These are phyloP conservation scores for Etheostoma nigrum DNA, from an alignment of 2,797 vertebrate species.

Conservation along the genomic window DNA sequence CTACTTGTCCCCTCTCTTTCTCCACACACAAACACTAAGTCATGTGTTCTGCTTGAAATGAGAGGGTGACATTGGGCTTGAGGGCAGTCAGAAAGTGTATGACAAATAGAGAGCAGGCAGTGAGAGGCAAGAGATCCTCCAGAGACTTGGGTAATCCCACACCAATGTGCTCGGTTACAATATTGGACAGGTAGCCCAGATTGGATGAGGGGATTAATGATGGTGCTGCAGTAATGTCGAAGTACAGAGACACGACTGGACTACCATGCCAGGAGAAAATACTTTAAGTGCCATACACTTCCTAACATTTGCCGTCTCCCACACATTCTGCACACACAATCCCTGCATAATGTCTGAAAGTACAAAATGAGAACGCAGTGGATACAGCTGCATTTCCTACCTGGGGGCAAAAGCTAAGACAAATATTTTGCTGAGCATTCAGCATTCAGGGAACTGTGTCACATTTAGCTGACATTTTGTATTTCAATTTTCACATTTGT, in stretches of 20 bases:
- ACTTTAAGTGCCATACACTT: background rate
- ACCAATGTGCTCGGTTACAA: conserved; percentile 25
- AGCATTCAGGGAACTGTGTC: background rate
- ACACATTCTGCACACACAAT: conserved; percentile 11
- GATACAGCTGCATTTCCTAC: background rate
- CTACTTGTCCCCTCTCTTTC: background rate
- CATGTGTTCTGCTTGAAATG: background rate
- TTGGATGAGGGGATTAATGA: conserved; percentile 39
- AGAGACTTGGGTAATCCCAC: conserved; percentile 45
- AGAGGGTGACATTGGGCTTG: conserved; percentile 12
- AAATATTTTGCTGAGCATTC: background rate
- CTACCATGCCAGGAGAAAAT: conserved; percentile 21
- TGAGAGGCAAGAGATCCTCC: conserved; percentile 22
- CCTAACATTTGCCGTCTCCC: conserved; percentile 9
- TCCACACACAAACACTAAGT: background rate
- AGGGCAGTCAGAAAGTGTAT: conserved; percentile 9
- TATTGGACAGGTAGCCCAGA: conserved; percentile 50
- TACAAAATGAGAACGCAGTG: background rate
- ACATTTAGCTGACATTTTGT: background rate
- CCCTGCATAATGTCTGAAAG: background rate
- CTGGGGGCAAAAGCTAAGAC: background rate
- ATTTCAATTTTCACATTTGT: background rate
- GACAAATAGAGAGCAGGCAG: conserved; percentile 30
- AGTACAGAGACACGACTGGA: conserved; percentile 30
- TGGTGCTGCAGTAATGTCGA: background rate